These are phyloP conservation scores for Hydroisotoma schaefferi DNA, from an alignment of 2,888 invertebrate genomes.

Conservation along the genomic window DNA sequence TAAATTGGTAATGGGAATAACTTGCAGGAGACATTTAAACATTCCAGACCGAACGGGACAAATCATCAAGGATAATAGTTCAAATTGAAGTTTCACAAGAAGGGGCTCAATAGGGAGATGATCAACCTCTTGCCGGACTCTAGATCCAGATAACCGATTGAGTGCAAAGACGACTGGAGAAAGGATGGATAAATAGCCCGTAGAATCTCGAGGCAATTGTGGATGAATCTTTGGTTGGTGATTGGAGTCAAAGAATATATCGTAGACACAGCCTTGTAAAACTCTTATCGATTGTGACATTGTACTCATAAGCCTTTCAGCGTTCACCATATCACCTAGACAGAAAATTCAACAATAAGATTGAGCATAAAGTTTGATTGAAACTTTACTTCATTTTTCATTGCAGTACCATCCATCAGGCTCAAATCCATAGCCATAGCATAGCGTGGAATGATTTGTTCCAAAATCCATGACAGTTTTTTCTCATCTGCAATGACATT, in stretches of 20 bases:
- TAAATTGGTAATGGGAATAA: conserved; percentile 24
- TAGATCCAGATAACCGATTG: conserved; percentile 27
- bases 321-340: conserved; percentile 13
- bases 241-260: conserved; percentile 19
- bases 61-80: conserved; percentile 34
- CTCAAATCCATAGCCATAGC: conserved; percentile 39
- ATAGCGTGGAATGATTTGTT: conserved; percentile 36
- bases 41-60: conserved; percentile 30
- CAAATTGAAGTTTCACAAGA: conserved; percentile 37
- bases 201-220: conserved; percentile 5
- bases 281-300: conserved; percentile 21
- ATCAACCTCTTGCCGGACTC: conserved; percentile 12
- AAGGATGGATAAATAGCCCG: conserved; percentile 31
- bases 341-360: not conserved
- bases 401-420: conserved; percentile 34
- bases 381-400: not conserved
- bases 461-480: conserved; percentile 30
- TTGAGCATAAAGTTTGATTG: not conserved
- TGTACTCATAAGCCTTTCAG: conserved; percentile 21
- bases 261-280: conserved; percentile 18
- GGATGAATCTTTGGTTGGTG: conserved; percentile 6
- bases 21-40: conserved; percentile 30
- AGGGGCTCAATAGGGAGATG: conserved; percentile 35
- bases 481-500: conserved; percentile 26
- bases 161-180: conserved; percentile 30